Evolutionary conservation across 2,797 vertebrate genomes (phyloP), one percentile per base, ranked within the genome.

Genomic region (Cirrhinus molitorella): DNA sequence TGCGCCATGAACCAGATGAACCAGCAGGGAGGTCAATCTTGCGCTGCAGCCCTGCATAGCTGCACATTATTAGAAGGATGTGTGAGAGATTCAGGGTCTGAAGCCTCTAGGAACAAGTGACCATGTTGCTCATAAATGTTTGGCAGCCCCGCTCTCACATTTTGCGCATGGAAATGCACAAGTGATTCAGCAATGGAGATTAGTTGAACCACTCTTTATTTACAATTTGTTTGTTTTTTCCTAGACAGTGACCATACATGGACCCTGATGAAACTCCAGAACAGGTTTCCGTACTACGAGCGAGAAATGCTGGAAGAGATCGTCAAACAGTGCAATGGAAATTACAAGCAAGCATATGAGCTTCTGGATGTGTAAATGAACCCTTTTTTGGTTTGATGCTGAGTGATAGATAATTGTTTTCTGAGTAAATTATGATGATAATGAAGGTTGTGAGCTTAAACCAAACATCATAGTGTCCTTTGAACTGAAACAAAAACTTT

Each of bases 301-400:
- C 79, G 2, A 80, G 76, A 10, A 43, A 89, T 91, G 83, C 86
- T 94, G 21, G 73, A 93, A 87, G 94, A 93, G 70, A 93, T 95
- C 77, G 68, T 94, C 13, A 16, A 23, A 53, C 92, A 95, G 83
- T 94, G 93, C 79, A 67, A 87, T 1, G 84, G 88, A 3, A 87
- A 94, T 28, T 93, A 89, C 14, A 31, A 92, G 66, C 71, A 91
- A 90, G 92, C 93, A 28, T 85, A 73, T 84, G 23, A 81, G 1
- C 90, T 94, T 2, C 90, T 94, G 16, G 72, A 84, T 79, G 51
- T 70, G 16, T 87, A 84, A 85, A 85, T 43, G 1, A 55, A 40
- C 51, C 31, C 31, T 4, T 17, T 37, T n/a, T 34, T 49, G 19
- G 53, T 53, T 17, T 71, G 23, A 19, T 59, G 14, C 7, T 53